A percentile compares a stretch with the other conserved stretches of the same genome.
Conservation (phyloP, 2,888 invertebrate genomes). For the Frankliniella intonsa region DNA sequence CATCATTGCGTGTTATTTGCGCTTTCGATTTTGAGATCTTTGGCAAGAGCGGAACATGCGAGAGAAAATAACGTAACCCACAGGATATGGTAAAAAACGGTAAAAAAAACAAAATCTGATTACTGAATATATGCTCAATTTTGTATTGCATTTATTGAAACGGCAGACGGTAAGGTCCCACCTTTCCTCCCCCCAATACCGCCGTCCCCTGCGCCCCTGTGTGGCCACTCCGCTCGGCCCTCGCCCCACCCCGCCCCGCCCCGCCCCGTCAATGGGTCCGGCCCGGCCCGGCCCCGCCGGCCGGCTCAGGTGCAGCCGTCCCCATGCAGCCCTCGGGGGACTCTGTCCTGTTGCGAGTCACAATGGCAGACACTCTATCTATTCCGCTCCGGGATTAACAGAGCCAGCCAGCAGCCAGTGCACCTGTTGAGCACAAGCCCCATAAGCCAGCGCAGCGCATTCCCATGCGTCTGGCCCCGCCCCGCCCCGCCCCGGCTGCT, state of each 20-base stretch:
- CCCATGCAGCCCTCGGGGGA: not conserved
- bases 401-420: not conserved
- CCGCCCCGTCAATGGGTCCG: not conserved
- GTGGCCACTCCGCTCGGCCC: not conserved
- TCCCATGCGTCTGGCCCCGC: not conserved
- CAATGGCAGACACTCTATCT: not conserved
- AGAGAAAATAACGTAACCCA: no score
- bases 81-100: no score
- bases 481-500: not conserved
- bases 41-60: no score
- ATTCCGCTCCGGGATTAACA: not conserved
- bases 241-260: not conserved
- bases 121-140: no score
- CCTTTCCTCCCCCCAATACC: no score
- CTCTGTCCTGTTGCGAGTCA: not conserved
- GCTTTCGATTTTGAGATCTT: no score
- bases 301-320: not conserved
- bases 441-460: not conserved
- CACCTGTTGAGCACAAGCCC: not conserved
- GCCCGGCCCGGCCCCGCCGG: not conserved
- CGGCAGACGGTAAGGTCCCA: no score
- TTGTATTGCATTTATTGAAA: no score
- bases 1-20: no score
- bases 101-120: no score
- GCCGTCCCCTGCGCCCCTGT: not conserved